Base-by-base conservation (phyloP, 30 jellyfish, hydroid and myxozoan species). In the Chironex yamaguchii region DNA sequence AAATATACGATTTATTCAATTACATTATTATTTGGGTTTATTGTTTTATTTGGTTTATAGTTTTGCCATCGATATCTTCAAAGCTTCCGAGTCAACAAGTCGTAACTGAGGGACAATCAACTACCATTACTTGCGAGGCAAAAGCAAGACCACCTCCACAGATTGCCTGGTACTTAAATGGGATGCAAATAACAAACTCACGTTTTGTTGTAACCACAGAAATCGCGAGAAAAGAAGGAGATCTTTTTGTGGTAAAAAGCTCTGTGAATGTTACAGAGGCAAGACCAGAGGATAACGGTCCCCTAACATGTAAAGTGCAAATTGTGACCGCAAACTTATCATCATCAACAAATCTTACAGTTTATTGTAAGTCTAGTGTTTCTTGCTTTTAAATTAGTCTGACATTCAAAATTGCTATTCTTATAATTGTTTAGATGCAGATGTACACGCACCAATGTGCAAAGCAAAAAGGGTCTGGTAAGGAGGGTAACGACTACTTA, bases 111-210 rank as follows among this genome's bases (percentile, higher is more conserved):
- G 89, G 89, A 23, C 58, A 42, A 52, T 13, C 52, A 12, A 62
- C 81, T 0, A 67, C 83, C 2, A 0, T 79, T 71, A 77, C 42
- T 31, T 88, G 96, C 89, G 73, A 42, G 42, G 76, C 85, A 29
- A 76, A 51, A 66, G 87, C 91, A 53, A 50, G 92, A 50, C 89
- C 91, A 49, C 29, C 6, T 0, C 96, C 96, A 29, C 35, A 28
- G 3, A 71, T 88, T 1, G 20, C 21, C 11, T 88, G 96, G 96
- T 53, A 35, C 33, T 26, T 79, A 14, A 88, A 88, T 49, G 89
- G 85, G n/a, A 75, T 13, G 11, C 87, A 67, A 2, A 52, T 24
- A 29, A 71, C 36, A 36, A 84, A 79, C 21, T 20, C 84, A 12
- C 23, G 96, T 34, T 25, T 68, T 23, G 24, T 14, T 14, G 36